Conservation (phyloP, 2,797 vertebrate species). For the Protonibea diacanthus region DNA sequence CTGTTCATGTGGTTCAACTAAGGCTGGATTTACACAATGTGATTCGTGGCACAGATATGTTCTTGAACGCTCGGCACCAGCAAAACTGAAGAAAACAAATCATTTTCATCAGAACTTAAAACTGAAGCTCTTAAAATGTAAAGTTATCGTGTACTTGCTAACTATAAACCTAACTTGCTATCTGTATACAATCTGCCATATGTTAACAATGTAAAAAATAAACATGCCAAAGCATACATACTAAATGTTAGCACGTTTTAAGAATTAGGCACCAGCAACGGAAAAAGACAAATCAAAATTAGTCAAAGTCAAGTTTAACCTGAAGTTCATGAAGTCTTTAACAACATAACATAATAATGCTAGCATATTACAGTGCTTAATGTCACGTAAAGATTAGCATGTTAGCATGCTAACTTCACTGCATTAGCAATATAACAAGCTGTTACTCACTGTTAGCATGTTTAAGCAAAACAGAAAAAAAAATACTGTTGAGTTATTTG, state of each 20-base stretch:
- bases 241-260: not conserved
- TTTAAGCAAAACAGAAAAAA: not conserved
- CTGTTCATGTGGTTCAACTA: conserved; percentile 26
- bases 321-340: not conserved
- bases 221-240: not conserved
- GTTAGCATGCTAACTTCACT: not conserved
- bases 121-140: not conserved
- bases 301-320: not conserved
- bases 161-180: not conserved
- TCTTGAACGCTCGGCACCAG: not conserved
- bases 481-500: too few species aligned
- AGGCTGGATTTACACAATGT: conserved; percentile 54
- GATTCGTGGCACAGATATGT: not conserved
- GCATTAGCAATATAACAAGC: not conserved
- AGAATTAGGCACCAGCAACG: not conserved
- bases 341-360: not conserved
- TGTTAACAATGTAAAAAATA: not conserved
- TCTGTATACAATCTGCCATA: not conserved
- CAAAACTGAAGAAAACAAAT: not conserved
- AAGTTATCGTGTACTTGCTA: not conserved
- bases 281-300: not conserved
- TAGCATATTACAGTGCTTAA: not conserved
- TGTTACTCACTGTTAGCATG: not conserved
- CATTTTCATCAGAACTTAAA: not conserved
- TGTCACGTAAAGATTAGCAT: too few species aligned